These are phyloP conservation scores for Malurus alboscapulatus DNA, from an alignment of 2,113 vertebrate species.

Conservation along the genomic window DNA sequence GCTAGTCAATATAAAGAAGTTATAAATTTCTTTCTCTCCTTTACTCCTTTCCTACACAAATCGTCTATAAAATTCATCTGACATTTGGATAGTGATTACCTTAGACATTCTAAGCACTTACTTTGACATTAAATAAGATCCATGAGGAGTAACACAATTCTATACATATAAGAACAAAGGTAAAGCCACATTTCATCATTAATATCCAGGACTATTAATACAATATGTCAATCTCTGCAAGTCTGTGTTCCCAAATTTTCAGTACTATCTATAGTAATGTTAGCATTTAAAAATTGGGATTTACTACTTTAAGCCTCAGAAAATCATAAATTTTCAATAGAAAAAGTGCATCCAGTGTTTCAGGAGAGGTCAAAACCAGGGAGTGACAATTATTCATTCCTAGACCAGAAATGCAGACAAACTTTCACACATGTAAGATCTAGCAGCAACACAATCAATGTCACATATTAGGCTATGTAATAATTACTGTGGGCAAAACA, in stretches of 20 bases:
- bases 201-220: not conserved
- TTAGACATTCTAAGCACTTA: not conserved
- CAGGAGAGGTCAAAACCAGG: not conserved
- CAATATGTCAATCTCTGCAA: not conserved
- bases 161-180: not conserved
- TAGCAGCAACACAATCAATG: not conserved
- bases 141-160: not conserved
- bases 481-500: not conserved
- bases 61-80: not conserved
- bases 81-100: not conserved
- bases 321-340: not conserved
- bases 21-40: not conserved
- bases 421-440: not conserved
- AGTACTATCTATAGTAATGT: not conserved
- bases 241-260: not conserved
- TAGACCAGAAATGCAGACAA: not conserved
- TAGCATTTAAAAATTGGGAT: not conserved
- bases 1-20: not conserved
- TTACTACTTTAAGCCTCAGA: not conserved
- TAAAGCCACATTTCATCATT: not conserved
- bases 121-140: not conserved
- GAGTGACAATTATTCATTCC: not conserved
- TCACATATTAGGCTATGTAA: not conserved
- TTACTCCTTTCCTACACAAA: not conserved
- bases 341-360: not conserved